Base-by-base conservation (phyloP, 2,797 vertebrate genomes). In the Clamator glandarius region DNA sequence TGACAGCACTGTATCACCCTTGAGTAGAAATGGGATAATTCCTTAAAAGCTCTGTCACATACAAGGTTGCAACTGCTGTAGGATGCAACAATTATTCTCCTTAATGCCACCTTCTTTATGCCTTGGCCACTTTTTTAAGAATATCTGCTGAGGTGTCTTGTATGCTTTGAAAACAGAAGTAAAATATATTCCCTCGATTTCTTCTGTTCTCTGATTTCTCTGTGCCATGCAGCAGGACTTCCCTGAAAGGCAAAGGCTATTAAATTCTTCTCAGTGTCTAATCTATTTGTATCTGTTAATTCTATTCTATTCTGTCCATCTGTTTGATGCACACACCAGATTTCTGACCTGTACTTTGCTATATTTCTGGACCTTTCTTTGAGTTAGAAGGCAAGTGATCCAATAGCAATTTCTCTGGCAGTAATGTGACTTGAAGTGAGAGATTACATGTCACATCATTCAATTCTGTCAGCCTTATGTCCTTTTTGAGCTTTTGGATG, bases 171-270 rank as follows among this genome's bases (percentile, higher is more conserved):
- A 93, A 93, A 54, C 3, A 75, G 46, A 92, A 81, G 18, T 46
- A 69, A 84, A 72, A 57, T 58, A n/a, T 29, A 41, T 72, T 62
- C 33, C 44, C 25, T 84, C 17, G 6, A 36, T 89, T 85, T 84
- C 54, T 88, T 63, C 25, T 89, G 33, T 68, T n/a, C n/a, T n/a
- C n/a, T 76, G 74, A 78, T 89, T 93, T 93, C 51, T 82, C 55
- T 73, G 46, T 73, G 19, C 68, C n/a, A 21, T n/a, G 59, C 92
- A 86, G 50, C n/a, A 63, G 54, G 39, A 41, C 16, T 78, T 41
- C 35, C 5, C 72, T 80, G 68, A 59, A 88, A 88, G 48, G 51
- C 59, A 91, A 89, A 87, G 33, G n/a, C 55, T 31, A 6, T 16
- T 3, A 35, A 89, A 69, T 79, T 82, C 28, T 61, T 93, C 55